Conservation (phyloP, 2,888 invertebrate species). For the Platycnemis pennipes region DNA sequence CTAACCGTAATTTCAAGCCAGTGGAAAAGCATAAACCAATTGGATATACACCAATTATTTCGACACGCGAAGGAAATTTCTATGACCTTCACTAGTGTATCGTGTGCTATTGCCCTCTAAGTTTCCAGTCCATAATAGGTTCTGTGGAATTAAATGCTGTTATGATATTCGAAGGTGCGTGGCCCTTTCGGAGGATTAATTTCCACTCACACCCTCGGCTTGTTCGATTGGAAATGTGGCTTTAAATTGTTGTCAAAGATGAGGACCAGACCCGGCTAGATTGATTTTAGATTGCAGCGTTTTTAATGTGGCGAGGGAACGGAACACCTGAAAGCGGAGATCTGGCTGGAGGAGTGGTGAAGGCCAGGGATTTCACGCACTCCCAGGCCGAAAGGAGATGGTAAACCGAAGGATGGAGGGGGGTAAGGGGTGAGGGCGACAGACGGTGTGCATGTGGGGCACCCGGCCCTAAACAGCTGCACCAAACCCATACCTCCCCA, state of each 20-base stretch:
- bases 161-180: too few species aligned
- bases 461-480: constrained; percentile 24
- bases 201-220: too few species aligned
- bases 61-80: not conserved
- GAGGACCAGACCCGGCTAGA: not conserved
- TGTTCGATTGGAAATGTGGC: too few species aligned
- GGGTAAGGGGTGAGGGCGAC: not conserved
- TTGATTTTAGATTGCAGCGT: not conserved
- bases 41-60: not conserved
- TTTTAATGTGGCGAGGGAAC: not conserved
- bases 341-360: not conserved
- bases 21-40: not conserved
- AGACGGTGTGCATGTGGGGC: not conserved
- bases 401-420: not conserved
- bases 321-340: not conserved
- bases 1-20: not conserved
- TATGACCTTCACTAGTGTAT: too few species aligned
- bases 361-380: not conserved
- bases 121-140: too few species aligned
- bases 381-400: not conserved
- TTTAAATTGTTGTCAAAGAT: too few species aligned
- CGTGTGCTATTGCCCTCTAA: too few species aligned
- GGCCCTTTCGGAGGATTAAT: too few species aligned
- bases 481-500: not conserved
- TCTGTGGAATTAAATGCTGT: too few species aligned